Base-by-base conservation (phyloP, 2,797 vertebrate species). In the Eptatretus atami region DNA sequence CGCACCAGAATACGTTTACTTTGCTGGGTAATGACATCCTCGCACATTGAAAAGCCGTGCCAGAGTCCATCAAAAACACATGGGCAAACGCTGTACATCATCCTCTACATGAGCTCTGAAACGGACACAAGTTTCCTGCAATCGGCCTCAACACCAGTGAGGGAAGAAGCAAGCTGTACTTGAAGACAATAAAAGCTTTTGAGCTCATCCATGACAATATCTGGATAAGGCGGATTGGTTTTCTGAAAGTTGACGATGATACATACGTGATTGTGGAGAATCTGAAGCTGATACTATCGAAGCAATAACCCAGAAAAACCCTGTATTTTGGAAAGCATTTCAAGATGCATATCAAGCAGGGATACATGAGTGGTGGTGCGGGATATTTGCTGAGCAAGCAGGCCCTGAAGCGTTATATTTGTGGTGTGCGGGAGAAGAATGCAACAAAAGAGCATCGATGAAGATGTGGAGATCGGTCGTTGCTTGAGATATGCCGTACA, bases 341-440 rank as follows among this genome's bases (percentile, higher is more conserved):
- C 75, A 95, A 86, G 69, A 87, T 82, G 66, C 94, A 77, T 13
- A 75, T 80, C 67, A 90, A 87, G 70, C 87, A 96, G 71, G 90
- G 90, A 60, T 93, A 94, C 72, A 96, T 96, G 90, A 96, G 90
- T 31, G 90, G 87, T 1, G 90, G 90, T 1, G 90, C 88, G 1
- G 90, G 90, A 1, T 96, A 96, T 13, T 86, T 95, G 61, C 75
- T 94, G 63, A 96, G 88, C 72, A 85, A 73, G 74, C 88, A 93
- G 76, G 84, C 87, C 52, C 74, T 96, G 70, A 78, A 75, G 67
- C 78, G 86, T 66, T 96, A 84, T 67, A 81, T 93, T 10, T 73
- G 79, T 67, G 90, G 81, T 13, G 95, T 96, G 74, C 79, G 80
- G 72, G 83, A 55, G 1, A 81, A 85, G 65, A 75, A 69, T 96